phyloP scores from a whole-genome alignment of 1,140 invertebrate genomes.

The Platyscapa corneri region DNA sequence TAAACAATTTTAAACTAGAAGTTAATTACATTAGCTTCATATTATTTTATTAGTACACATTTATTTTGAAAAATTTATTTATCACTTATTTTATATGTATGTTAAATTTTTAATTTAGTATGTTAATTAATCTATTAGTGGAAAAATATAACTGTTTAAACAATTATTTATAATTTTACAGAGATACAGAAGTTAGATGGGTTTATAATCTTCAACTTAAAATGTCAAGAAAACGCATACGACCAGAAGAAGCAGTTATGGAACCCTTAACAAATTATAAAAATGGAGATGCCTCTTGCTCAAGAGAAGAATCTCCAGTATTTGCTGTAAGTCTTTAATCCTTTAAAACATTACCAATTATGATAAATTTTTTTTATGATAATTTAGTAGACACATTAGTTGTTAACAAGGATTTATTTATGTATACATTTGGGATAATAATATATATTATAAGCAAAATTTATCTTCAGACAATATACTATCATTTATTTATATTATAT shows the following conservation, averaged over 20 bases:
- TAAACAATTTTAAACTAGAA: slow-evolving; percentile 19
- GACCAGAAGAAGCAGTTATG: slow-evolving; percentile 56
- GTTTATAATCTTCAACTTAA: slow-evolving; percentile 49
- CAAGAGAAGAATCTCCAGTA: slow-evolving; percentile 57
- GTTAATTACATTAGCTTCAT: background rate
- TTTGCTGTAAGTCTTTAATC: slow-evolving; percentile 58
- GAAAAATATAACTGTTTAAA: slow-evolving; percentile 17
- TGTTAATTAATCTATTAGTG: background rate
- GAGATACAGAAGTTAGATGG: slow-evolving; percentile 53
- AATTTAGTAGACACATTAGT: background rate
- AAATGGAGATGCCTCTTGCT: slow-evolving; percentile 60
- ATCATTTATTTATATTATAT: no score
- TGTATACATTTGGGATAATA: no score
- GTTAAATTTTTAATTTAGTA: background rate
- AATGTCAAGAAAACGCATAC: slow-evolving; percentile 65
- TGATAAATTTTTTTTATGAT: background rate
- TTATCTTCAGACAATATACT: no score
- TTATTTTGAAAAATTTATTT: background rate
- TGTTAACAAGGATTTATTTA: no score
- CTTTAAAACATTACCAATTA: background rate
- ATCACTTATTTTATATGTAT: background rate
- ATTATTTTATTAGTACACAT: slow-evolving; percentile 1
- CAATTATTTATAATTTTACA: slow-evolving; percentile 26
- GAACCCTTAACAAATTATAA: slow-evolving; percentile 48
- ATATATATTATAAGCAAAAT: no score